phyloP scores from a whole-genome alignment of 2,797 vertebrate genomes.

The Molossus alvarezi region DNA sequence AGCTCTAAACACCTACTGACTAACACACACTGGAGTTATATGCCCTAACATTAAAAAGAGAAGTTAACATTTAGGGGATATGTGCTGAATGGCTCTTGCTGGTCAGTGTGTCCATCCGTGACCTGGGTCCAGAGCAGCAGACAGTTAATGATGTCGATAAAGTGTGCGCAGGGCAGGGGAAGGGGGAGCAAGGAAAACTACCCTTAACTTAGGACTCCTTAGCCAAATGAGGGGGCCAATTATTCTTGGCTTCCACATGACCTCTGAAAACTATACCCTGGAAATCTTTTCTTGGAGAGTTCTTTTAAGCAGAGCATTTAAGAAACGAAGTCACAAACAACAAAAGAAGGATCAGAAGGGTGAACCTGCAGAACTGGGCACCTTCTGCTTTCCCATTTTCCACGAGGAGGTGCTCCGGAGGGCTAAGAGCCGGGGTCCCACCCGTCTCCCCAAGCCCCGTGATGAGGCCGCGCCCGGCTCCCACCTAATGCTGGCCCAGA shows the following conservation, averaged over 20 bases:
- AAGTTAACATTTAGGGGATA: neutral
- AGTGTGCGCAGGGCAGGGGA: fast-evolving
- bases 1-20: conserved; percentile 61
- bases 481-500: neutral
- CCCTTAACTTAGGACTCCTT: neutral
- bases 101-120: no score
- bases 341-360: neutral
- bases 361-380: neutral
- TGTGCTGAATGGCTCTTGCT: neutral
- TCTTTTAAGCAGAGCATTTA: conserved; percentile 34
- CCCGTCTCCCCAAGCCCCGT: neutral
- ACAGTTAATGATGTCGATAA: neutral
- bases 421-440: neutral
- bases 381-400: neutral
- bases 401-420: neutral
- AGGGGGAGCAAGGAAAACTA: neutral
- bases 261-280: conserved; percentile 41
- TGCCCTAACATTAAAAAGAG: neutral
- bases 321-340: conserved; percentile 43
- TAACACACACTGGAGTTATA: neutral
- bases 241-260: conserved; percentile 48
- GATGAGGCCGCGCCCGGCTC: neutral
- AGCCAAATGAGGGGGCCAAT: conserved; percentile 27
- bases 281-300: conserved; percentile 20
- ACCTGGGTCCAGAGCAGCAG: neutral